These are phyloP conservation scores for Eucera pruinosa DNA, from an alignment of 2,888 invertebrate species.

Conservation along the genomic window DNA sequence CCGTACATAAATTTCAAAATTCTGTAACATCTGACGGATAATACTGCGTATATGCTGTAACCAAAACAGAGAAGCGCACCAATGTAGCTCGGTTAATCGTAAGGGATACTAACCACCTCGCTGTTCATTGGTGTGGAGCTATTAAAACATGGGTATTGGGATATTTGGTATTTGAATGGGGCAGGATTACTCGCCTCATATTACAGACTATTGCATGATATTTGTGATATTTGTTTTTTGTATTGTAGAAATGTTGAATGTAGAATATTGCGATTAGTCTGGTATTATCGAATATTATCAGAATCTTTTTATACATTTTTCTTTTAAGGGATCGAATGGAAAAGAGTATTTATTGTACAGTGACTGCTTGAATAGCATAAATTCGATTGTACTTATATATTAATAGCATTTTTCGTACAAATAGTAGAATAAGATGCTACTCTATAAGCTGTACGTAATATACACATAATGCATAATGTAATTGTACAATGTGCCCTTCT, in stretches of 20 bases:
- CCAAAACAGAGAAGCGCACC: not conserved
- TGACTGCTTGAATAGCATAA: no score
- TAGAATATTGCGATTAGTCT: no score
- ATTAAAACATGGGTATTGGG: conserved; percentile 17
- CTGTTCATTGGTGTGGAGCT: not conserved
- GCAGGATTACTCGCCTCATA: conserved; percentile 13
- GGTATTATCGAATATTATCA: not conserved
- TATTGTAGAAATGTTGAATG: not conserved
- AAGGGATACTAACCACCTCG: not conserved
- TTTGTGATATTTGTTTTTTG: not conserved
- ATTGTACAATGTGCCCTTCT: no score
- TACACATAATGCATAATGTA: no score
- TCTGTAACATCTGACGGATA: not conserved
- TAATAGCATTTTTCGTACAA: no score
- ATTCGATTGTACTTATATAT: no score
- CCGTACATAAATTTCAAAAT: not conserved
- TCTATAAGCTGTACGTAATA: no score
- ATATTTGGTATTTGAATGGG: conserved; percentile 11
- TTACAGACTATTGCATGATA: not conserved
- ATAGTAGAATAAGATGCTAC: no score
- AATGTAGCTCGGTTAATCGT: conserved; percentile 8
- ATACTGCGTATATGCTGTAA: not conserved
- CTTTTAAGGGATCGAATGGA: no score
- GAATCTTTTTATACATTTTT: no score
- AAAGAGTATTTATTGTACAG: no score